Conservation (phyloP, 2,888 invertebrate genomes). For the Clusia tigrina region DNA sequence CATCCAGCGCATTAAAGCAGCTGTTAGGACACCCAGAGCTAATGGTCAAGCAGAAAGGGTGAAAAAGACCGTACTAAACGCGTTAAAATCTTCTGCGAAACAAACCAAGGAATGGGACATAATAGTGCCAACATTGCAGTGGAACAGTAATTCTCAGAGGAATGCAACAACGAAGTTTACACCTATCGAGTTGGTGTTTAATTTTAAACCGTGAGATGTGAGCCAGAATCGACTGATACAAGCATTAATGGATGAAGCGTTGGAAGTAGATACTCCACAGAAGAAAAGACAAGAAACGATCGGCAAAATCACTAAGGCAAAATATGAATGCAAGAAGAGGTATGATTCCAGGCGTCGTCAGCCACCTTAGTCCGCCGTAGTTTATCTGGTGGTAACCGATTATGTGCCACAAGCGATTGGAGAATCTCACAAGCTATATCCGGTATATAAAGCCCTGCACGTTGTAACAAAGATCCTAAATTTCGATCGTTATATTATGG, state of each 20-base stretch:
- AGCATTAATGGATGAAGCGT: constrained; percentile 22
- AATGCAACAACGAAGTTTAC: constrained; percentile 27
- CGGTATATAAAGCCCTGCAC: constrained; percentile 28
- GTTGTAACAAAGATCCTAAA: constrained; percentile 26
- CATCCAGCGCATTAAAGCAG: constrained; percentile 16
- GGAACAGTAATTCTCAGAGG: constrained; percentile 33
- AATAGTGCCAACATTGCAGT: constrained; percentile 30
- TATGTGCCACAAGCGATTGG: constrained; percentile 21
- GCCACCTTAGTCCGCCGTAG: constrained; percentile 19
- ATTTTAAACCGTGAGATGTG: constrained; percentile 32
- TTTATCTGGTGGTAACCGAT: constrained; percentile 24
- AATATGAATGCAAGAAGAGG: constrained; percentile 21
- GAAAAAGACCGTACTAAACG: constrained; percentile 28
- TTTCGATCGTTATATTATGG: constrained; percentile 27
- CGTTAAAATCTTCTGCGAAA: constrained; percentile 24
- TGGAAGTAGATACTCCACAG: background rate
- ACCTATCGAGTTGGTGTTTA: constrained; percentile 36
- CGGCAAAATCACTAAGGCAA: constrained; percentile 19
- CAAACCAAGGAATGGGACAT: constrained; percentile 31
- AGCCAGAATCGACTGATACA: constrained; percentile 26
- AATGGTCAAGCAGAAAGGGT: constrained; percentile 21
- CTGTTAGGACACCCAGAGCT: constrained; percentile 9
- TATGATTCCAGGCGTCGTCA: constrained; percentile 22
- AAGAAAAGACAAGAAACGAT: background rate
- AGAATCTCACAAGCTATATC: constrained; percentile 29